Percentiles rank a stretch among this genome's conserved stretches.
Conservation (phyloP, 2,113 vertebrate species). For the Antennarius striatus region DNA sequence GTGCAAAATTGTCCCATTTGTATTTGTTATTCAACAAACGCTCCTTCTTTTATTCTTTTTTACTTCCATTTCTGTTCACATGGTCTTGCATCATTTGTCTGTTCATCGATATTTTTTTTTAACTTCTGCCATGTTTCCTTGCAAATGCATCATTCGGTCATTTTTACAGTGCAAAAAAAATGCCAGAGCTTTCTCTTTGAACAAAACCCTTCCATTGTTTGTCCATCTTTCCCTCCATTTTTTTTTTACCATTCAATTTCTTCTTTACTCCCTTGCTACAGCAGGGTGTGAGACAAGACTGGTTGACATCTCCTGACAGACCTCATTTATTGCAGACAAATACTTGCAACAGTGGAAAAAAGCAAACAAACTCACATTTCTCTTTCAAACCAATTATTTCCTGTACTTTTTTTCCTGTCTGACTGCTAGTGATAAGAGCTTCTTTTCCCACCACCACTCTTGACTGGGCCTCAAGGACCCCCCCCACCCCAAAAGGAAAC, state of each 20-base stretch:
- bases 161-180: slow-evolving; percentile 5
- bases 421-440: slow-evolving; percentile 30
- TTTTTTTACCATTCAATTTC: slow-evolving; percentile 21
- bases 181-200: slow-evolving; percentile 12
- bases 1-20: slow-evolving; percentile 4
- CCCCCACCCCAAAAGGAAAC: slow-evolving; percentile 30
- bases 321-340: slow-evolving; percentile 71
- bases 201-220: neutral
- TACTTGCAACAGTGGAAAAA: slow-evolving; percentile 63
- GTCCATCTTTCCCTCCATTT: slow-evolving; percentile 7
- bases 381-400: slow-evolving; percentile 70
- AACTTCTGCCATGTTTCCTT: slow-evolving; percentile 19
- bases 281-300: slow-evolving; percentile 55
- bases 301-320: slow-evolving; percentile 66
- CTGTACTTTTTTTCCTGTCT: slow-evolving; percentile 29
- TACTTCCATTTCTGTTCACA: slow-evolving; percentile 5
- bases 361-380: slow-evolving; percentile 46
- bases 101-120: slow-evolving; percentile 10
- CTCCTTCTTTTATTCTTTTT: neutral
- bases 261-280: slow-evolving; percentile 57
- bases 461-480: slow-evolving; percentile 45
- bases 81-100: slow-evolving; percentile 11
- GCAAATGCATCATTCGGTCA: slow-evolving; percentile 23
- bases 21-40: slow-evolving; percentile 8
- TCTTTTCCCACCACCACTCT: slow-evolving; percentile 21